A percentile compares a stretch with the other conserved stretches of the same genome.
phyloP scores from a whole-genome alignment of 1,140 invertebrate species.

The Bombus cullumanus region DNA sequence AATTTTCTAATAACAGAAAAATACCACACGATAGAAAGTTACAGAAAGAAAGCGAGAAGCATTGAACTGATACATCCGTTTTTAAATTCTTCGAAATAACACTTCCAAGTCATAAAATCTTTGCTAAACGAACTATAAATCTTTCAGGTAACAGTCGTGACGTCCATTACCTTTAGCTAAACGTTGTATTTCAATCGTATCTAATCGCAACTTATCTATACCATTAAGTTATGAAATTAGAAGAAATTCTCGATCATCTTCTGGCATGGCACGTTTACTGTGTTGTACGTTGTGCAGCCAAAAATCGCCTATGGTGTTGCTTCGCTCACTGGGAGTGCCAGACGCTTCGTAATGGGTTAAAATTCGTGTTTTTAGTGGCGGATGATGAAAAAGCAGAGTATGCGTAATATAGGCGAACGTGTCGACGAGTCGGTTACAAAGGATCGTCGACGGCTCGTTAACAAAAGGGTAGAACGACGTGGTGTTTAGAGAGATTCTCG shows the following conservation, averaged over 20 bases:
- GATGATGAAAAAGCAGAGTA: conserved; percentile 58
- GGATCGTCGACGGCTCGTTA: conserved; percentile 56
- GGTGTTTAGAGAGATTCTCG: conserved; percentile 45
- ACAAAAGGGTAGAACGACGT: conserved; percentile 40
- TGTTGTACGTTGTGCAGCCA: not conserved
- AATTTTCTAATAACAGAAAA: too few relatives aligned
- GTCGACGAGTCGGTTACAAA: conserved; percentile 10
- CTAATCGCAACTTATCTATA: not conserved
- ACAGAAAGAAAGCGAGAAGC: too few relatives aligned
- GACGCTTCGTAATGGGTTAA: conserved; percentile 63
- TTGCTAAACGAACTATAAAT: not conserved
- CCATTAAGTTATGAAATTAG: not conserved
- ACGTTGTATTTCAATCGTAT: not conserved
- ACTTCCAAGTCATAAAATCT: too few relatives aligned
- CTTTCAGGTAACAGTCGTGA: not conserved
- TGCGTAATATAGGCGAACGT: not conserved
- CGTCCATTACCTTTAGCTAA: not conserved
- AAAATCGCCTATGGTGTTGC: not conserved
- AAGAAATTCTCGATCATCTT: not conserved
- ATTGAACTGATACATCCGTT: too few relatives aligned
- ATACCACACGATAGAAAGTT: too few relatives aligned
- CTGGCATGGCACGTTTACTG: not conserved
- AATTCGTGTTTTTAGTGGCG: conserved; percentile 71
- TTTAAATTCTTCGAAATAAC: too few relatives aligned
- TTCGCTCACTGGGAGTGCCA: conserved; percentile 48